phyloP scores from a whole-genome alignment of 2,888 invertebrate genomes.

The Eupithecia tripunctaria region DNA sequence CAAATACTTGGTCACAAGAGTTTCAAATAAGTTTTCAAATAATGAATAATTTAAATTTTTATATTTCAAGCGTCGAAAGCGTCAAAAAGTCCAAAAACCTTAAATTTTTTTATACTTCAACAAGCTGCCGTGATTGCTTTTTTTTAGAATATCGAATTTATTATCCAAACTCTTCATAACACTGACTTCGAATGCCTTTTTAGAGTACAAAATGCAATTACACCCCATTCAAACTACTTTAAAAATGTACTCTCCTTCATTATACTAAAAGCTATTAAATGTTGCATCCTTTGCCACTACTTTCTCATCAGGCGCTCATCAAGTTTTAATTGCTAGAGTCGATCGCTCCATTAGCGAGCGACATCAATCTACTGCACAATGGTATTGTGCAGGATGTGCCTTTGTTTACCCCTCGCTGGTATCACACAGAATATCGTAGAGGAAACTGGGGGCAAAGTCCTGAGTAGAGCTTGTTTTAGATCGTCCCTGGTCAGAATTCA shows the following conservation, averaged over 20 bases:
- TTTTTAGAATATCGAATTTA: neutral
- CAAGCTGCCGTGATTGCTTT: neutral
- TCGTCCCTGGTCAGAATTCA: neutral
- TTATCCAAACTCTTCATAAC: neutral
- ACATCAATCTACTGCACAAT: conserved; percentile 23
- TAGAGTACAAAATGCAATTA: neutral
- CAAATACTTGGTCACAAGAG: neutral
- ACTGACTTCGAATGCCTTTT: neutral
- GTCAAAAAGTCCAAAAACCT: too few species aligned
- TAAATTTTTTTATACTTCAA: too few species aligned
- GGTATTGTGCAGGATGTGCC: neutral
- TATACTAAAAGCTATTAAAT: conserved; percentile 1
- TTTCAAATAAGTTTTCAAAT: too few species aligned
- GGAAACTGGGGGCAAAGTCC: neutral
- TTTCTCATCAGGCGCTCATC: conserved; percentile 24
- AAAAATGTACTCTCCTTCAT: neutral
- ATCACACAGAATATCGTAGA: neutral
- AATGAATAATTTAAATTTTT: too few species aligned
- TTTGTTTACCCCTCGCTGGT: neutral
- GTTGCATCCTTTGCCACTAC: conserved; percentile 9
- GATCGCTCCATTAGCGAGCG: conserved; percentile 19
- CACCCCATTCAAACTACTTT: neutral
- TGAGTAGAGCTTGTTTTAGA: neutral
- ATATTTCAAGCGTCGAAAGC: too few species aligned
- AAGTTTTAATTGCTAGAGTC: conserved; percentile 22